These are phyloP conservation scores for Chydorus sphaericus DNA, from an alignment of 2,888 invertebrate genomes.

Conservation along the genomic window DNA sequence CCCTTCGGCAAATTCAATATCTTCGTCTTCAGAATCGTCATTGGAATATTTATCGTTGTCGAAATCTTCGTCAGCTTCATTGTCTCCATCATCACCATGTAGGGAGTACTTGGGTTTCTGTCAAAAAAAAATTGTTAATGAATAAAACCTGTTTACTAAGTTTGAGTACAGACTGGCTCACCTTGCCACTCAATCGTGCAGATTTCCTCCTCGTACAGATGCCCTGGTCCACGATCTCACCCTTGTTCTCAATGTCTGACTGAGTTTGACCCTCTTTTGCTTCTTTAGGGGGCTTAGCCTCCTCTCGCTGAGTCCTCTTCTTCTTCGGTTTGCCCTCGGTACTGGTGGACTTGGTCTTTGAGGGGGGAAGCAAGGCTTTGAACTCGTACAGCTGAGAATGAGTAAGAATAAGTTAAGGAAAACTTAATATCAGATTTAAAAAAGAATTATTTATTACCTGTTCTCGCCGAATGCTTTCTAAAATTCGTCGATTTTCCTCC, in stretches of 20 bases:
- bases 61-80: neutral
- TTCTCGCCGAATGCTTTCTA: slow-evolving; percentile 11
- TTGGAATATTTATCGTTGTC: neutral
- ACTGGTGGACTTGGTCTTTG: no score
- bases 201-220: neutral
- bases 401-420: neutral
- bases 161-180: neutral
- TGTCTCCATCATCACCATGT: neutral
- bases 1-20: neutral
- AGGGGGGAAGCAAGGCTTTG: neutral
- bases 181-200: neutral
- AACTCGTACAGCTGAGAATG: neutral
- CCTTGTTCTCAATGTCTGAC: neutral
- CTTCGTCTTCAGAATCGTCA: neutral
- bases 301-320: neutral
- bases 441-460: neutral
- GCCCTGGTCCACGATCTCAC: neutral
- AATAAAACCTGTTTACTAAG: neutral
- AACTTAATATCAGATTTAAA: neutral
- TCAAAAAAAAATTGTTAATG: neutral
- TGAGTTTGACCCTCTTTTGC: neutral
- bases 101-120: neutral
- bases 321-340: no score
- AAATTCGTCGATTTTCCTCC: slow-evolving; percentile 11
- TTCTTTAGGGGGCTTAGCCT: neutral